Evolutionary conservation across 2,113 vertebrate genomes (phyloP).

Genomic region (Clarias batrachus): DNA sequence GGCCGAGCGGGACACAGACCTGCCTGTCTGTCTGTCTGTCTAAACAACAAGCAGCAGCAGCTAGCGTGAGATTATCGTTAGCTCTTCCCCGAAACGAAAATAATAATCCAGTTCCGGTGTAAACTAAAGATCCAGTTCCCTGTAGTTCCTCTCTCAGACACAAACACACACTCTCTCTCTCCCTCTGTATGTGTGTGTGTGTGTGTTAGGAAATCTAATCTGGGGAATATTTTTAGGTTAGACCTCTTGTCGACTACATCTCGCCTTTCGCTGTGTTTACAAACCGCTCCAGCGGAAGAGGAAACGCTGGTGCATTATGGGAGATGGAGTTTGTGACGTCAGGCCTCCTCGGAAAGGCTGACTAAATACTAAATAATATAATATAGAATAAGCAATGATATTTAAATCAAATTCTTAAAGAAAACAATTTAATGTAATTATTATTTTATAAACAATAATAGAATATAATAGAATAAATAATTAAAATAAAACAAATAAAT

Average conservation of each 20-base stretch:
- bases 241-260: conserved; percentile 57
- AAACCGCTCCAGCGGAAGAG: conserved; percentile 59
- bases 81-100: not conserved
- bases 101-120: not conserved
- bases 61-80: not conserved
- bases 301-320: conserved; percentile 34
- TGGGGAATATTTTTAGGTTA: conserved; percentile 56
- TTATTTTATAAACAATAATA: no score
- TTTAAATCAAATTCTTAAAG: no score
- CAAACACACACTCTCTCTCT: not conserved
- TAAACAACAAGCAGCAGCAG: not conserved
- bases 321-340: conserved; percentile 45
- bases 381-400: not conserved
- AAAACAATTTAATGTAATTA: no score
- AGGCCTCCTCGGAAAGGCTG: not conserved
- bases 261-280: conserved; percentile 63
- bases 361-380: not conserved
- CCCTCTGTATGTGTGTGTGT: not conserved
- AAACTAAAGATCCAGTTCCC: not conserved
- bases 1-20: conserved; percentile 25
- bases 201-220: conserved; percentile 1
- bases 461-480: no score
- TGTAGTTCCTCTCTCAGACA: not conserved
- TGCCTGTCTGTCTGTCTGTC: not conserved
- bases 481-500: no score